Evolutionary conservation across 1,140 invertebrate species (phyloP).

Genomic region (Microplitis mediator): DNA sequence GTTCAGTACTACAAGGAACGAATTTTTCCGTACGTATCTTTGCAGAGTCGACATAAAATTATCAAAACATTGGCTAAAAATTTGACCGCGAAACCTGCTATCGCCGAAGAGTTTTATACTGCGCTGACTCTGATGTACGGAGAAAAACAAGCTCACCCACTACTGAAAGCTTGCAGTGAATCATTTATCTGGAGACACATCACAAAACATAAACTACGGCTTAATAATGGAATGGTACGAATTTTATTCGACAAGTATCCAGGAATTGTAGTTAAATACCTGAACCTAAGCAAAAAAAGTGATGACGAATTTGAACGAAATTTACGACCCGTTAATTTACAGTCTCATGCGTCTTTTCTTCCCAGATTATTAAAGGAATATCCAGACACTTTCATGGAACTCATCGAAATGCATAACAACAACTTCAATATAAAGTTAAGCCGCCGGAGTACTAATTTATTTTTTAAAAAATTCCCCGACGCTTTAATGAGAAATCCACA

Average conservation of each 20-base stretch:
- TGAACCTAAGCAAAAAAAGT: constrained; percentile 29
- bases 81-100: constrained; percentile 17
- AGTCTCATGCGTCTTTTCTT: too few species aligned
- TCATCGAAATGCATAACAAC: neutral
- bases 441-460: neutral
- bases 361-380: neutral
- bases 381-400: neutral
- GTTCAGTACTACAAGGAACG: constrained; percentile 37
- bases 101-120: neutral
- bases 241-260: constrained; percentile 39
- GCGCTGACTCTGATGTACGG: constrained; percentile 17
- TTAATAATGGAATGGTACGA: constrained; percentile 18
- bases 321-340: too few species aligned
- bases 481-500: neutral
- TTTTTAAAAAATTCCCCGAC: neutral
- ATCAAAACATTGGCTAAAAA: constrained; percentile 34
- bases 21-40: constrained; percentile 38
- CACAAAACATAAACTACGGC: constrained; percentile 6
- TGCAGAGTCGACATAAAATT: constrained; percentile 38
- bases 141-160: constrained; percentile 27
- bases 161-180: neutral
- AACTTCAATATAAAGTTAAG: neutral
- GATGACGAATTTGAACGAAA: neutral
- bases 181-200: constrained; percentile 11
- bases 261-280: constrained; percentile 39